These are phyloP conservation scores for Odontamblyopus lacepedii DNA, from an alignment of 2,797 vertebrate species.

Conservation along the genomic window DNA sequence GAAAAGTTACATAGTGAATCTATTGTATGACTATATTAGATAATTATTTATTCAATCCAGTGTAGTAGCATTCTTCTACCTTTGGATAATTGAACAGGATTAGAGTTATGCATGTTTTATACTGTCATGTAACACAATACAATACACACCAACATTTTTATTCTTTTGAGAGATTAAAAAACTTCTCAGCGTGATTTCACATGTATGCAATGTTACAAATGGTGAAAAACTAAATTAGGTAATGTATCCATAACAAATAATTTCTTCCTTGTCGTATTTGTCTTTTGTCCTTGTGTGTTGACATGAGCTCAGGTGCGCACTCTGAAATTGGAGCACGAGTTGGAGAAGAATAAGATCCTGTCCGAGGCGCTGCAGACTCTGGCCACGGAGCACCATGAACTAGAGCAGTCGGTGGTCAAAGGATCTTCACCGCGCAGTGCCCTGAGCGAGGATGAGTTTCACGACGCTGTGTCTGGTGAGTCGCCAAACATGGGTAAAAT, in stretches of 20 bases:
- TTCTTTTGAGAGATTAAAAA: slow-evolving; percentile 16
- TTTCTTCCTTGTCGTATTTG: slow-evolving; percentile 13
- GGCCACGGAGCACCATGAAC: slow-evolving; percentile 93
- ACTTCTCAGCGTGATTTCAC: neutral
- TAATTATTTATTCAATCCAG: neutral
- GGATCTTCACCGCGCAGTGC: slow-evolving; percentile 84
- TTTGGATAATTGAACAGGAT: slow-evolving; percentile 8
- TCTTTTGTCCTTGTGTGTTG: slow-evolving; percentile 30
- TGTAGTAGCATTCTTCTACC: slow-evolving; percentile 5
- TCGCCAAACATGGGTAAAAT: slow-evolving; percentile 30
- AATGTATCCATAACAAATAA: slow-evolving; percentile 35
- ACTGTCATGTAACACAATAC: slow-evolving; percentile 4
- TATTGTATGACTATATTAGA: neutral
- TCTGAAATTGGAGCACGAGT: slow-evolving; percentile 93
- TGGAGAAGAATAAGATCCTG: slow-evolving; percentile 96
- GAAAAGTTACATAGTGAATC: too few relatives aligned
- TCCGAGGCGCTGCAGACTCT: slow-evolving; percentile 94
- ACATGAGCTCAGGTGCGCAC: slow-evolving; percentile 85
- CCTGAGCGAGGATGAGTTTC: slow-evolving; percentile 94
- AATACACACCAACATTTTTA: neutral
- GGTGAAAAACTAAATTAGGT: slow-evolving; percentile 5
- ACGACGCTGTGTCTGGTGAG: slow-evolving; percentile 94
- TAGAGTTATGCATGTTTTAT: slow-evolving; percentile 13
- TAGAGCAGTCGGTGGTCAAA: slow-evolving; percentile 92
- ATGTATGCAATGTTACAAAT: slow-evolving; percentile 5